Evolutionary conservation across 2,888 invertebrate species (phyloP).

Genomic region (Saturnia japonica): DNA sequence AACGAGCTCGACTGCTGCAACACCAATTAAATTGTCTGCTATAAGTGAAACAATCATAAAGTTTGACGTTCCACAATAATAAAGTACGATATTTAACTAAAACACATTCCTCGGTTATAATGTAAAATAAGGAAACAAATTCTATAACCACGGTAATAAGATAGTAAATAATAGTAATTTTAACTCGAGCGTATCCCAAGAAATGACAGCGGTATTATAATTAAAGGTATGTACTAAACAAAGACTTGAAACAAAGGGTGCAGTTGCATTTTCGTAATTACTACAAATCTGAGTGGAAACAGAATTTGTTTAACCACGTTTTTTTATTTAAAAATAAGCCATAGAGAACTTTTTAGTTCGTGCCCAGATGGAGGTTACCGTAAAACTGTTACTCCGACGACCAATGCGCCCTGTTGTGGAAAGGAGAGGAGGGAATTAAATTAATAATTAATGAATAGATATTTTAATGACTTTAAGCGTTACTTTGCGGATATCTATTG

Average conservation of each 20-base stretch:
- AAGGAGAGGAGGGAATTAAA: no score
- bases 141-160: slow-evolving; percentile 44
- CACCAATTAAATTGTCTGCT: slow-evolving; percentile 18
- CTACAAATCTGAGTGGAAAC: background rate
- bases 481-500: no score
- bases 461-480: no score
- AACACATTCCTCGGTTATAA: slow-evolving; percentile 30
- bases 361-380: no score
- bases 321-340: no score
- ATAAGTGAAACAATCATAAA: slow-evolving; percentile 17
- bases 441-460: no score
- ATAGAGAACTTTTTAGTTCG: no score
- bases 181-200: slow-evolving; percentile 38
- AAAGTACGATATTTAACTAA: slow-evolving; percentile 31
- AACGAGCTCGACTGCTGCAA: background rate
- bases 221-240: background rate
- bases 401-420: no score
- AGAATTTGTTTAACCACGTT: background rate
- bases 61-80: slow-evolving; percentile 22
- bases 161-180: slow-evolving; percentile 44
- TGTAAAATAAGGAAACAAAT: slow-evolving; percentile 35
- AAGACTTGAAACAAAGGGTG: background rate
- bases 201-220: slow-evolving; percentile 31
- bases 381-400: no score
- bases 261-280: background rate